phyloP scores from a whole-genome alignment of 2,113 vertebrate genomes.

The Erythrolamprus reginae region DNA sequence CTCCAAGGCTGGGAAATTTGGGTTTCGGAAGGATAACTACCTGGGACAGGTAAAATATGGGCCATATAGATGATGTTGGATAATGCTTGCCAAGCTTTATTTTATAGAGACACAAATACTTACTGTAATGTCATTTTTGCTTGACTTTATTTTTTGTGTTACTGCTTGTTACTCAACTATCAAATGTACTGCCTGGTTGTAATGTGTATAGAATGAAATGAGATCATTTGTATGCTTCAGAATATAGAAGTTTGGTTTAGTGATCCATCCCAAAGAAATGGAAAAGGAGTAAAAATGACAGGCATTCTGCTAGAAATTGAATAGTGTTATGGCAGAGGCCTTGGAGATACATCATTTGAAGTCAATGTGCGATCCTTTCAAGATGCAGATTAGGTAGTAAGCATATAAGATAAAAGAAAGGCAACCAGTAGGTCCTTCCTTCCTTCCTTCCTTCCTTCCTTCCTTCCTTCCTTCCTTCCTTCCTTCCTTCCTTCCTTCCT shows the following conservation, averaged over 20 bases:
- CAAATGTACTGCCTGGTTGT: conserved; percentile 5
- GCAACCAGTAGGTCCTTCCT: too few relatives aligned
- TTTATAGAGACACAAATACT: not conserved
- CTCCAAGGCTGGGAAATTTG: conserved; percentile 8
- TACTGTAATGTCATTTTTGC: not conserved
- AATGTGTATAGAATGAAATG: conserved; percentile 8
- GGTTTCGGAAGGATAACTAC: not conserved
- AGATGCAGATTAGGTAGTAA: not conserved
- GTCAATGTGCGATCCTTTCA: not conserved
- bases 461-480: too few relatives aligned
- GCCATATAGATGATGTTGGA: not conserved
- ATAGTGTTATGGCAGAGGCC: not conserved
- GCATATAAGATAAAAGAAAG: not conserved
- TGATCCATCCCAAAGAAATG: not conserved
- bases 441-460: too few relatives aligned
- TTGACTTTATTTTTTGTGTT: not conserved
- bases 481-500: too few relatives aligned
- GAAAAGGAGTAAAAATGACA: conserved; percentile 2
- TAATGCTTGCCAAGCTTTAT: not conserved
- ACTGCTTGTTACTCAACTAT: not conserved
- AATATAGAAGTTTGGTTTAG: not conserved
- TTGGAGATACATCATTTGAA: not conserved
- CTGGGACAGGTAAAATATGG: conserved; percentile 36
- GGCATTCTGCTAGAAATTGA: not conserved
- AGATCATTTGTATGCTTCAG: conserved; percentile 1